Conservation (phyloP, 2,113 vertebrate species). For the Alethe diademata region DNA sequence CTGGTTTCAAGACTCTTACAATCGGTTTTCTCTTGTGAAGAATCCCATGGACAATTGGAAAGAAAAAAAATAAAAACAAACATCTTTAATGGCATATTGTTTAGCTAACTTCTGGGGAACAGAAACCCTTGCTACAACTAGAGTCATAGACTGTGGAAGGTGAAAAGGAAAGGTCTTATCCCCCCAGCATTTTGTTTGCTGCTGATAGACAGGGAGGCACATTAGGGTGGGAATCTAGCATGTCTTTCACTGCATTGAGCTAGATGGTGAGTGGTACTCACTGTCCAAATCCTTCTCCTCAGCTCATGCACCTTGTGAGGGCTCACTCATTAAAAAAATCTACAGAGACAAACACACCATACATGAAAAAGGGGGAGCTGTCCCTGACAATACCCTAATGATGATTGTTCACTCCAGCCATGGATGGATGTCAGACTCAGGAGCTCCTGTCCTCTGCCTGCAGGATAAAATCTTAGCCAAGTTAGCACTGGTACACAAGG, state of each 20-base stretch:
- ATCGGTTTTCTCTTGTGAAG: not conserved
- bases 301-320: not conserved
- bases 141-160: not conserved
- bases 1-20: not conserved
- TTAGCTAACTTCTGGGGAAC: not conserved
- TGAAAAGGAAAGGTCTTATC: not conserved
- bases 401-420: not conserved
- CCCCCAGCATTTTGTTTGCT: not conserved
- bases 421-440: not conserved
- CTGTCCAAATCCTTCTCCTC: not conserved
- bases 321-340: not conserved
- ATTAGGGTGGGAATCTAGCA: accelerated
- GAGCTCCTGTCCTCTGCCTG: not conserved
- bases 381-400: not conserved
- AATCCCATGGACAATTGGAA: not conserved
- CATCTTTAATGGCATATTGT: not conserved
- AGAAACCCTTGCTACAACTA: not conserved
- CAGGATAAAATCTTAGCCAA: not conserved
- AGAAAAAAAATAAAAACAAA: not conserved
- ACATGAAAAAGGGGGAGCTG: not conserved
- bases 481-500: not conserved
- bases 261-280: accelerated
- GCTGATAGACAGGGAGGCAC: not conserved
- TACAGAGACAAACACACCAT: not conserved
- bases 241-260: accelerated